These are phyloP conservation scores for Thereva nobilitata DNA, from an alignment of 2,888 invertebrate genomes.

Conservation along the genomic window DNA sequence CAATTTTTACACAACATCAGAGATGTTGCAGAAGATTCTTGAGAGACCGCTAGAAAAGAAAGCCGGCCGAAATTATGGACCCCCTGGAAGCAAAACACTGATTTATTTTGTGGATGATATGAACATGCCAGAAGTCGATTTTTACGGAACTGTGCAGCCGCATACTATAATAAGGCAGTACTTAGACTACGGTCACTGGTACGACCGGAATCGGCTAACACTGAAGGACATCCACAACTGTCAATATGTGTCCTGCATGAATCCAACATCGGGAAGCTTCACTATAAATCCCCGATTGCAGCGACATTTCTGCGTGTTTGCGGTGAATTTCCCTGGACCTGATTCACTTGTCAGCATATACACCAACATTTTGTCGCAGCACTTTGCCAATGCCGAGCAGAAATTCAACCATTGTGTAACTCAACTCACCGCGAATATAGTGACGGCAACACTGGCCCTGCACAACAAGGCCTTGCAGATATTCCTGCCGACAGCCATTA, in stretches of 20 bases:
- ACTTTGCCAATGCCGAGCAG: slow-evolving; percentile 79
- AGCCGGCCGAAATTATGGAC: slow-evolving; percentile 92
- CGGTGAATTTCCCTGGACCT: slow-evolving; percentile 75
- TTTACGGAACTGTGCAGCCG: slow-evolving; percentile 94
- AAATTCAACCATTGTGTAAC: slow-evolving; percentile 73
- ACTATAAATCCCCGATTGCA: slow-evolving; percentile 94
- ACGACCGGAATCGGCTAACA: slow-evolving; percentile 83
- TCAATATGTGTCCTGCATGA: slow-evolving; percentile 97
- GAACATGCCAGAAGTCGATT: slow-evolving; percentile 94
- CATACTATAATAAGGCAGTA: slow-evolving; percentile 95
- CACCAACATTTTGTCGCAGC: slow-evolving; percentile 83
- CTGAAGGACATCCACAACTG: slow-evolving; percentile 96
- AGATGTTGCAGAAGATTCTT: slow-evolving; percentile 89
- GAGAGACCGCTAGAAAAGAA: slow-evolving; percentile 97
- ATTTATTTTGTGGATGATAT: slow-evolving; percentile 96
- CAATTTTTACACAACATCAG: slow-evolving; percentile 94
- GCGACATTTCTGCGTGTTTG: slow-evolving; percentile 86
- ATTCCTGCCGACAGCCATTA: slow-evolving; percentile 93
- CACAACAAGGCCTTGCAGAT: slow-evolving; percentile 86
- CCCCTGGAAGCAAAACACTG: slow-evolving; percentile 90
- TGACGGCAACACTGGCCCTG: slow-evolving; percentile 79
- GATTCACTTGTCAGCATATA: slow-evolving; percentile 90
- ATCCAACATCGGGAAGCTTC: slow-evolving; percentile 96
- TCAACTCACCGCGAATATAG: slow-evolving; percentile 72
- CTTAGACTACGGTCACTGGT: slow-evolving; percentile 95